Conservation (phyloP, 2,797 vertebrate species). For the Scomberomorus guttatus region DNA sequence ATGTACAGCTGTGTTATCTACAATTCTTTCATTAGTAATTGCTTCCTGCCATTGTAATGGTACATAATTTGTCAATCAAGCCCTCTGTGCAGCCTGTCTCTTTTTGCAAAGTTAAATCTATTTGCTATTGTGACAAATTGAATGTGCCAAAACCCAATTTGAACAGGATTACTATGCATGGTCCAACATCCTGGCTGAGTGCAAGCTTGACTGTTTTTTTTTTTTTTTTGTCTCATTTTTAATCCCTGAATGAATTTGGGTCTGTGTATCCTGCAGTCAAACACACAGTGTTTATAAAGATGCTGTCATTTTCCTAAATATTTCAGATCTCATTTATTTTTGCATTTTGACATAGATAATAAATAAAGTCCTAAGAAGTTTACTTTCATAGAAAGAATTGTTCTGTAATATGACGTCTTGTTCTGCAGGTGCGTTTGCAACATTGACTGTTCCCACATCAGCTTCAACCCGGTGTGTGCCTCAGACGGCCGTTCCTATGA, state of each 20-base stretch:
- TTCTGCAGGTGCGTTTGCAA: constrained; percentile 97
- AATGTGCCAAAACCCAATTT: constrained; percentile 63
- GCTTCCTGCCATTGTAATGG: constrained; percentile 47
- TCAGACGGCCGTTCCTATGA: constrained; percentile 99
- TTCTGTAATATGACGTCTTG: constrained; percentile 17
- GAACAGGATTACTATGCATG: constrained; percentile 64
- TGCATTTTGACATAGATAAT: constrained; percentile 10
- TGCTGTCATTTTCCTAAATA: constrained; percentile 40
- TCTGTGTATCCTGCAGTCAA: constrained; percentile 27
- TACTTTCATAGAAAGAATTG: background rate
- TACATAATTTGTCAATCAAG: constrained; percentile 64
- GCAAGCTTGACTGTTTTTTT: constrained; percentile 34
- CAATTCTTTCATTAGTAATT: constrained; percentile 58
- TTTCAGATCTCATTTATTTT: constrained; percentile 40
- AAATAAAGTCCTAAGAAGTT: background rate
- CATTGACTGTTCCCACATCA: constrained; percentile 99
- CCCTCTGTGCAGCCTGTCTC: constrained; percentile 37
- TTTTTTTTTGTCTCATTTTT: constrained; percentile 42
- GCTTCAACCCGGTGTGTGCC: constrained; percentile 99
- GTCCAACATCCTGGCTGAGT: constrained; percentile 53
- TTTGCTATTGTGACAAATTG: constrained; percentile 67
- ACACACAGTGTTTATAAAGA: constrained; percentile 36
- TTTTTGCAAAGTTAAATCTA: constrained; percentile 62
- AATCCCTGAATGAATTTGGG: constrained; percentile 48
- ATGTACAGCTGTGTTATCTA: constrained; percentile 41